Conservation (phyloP, 2,113 vertebrate genomes). For the Euleptes europaea region DNA sequence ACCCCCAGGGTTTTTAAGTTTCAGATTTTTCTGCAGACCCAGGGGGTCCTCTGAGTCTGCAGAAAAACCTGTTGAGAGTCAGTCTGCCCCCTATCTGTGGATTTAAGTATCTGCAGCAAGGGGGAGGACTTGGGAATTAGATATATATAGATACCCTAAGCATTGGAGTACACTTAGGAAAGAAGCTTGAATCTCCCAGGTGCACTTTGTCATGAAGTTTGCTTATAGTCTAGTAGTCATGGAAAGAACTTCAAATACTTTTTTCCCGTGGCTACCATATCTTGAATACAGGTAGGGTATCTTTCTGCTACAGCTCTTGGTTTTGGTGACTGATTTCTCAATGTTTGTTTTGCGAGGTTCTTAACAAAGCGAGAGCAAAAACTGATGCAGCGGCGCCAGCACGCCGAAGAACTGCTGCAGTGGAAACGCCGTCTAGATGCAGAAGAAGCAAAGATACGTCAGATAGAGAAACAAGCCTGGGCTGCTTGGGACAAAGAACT, state of each 20-base stretch:
- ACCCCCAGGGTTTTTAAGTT: too few species aligned
- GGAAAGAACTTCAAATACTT: background rate
- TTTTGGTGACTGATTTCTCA: conserved; percentile 25
- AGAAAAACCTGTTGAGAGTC: too few species aligned
- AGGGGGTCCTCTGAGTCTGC: too few species aligned
- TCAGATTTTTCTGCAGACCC: too few species aligned
- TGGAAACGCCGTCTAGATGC: conserved; percentile 91
- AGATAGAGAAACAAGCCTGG: conserved; percentile 91
- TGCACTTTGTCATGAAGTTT: background rate
- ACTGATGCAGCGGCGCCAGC: conserved; percentile 89
- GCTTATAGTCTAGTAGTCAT: background rate
- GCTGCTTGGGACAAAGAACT: conserved; percentile 87
- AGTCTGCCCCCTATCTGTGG: too few species aligned
- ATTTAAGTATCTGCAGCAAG: too few species aligned
- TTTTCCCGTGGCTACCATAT: background rate
- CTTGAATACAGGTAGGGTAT: background rate
- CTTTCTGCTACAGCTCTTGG: background rate
- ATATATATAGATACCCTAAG: too few species aligned
- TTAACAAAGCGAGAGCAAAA: conserved; percentile 95
- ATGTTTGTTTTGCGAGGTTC: conserved; percentile 78
- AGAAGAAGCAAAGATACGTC: conserved; percentile 89
- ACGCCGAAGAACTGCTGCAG: conserved; percentile 90
- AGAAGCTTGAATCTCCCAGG: background rate
- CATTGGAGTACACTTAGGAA: conserved; percentile 2
- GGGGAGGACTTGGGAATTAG: too few species aligned